Evolutionary conservation across 1,140 invertebrate species (phyloP), one percentile per base, ranked within the genome.

Genomic region (Rhyzopertha dominica): DNA sequence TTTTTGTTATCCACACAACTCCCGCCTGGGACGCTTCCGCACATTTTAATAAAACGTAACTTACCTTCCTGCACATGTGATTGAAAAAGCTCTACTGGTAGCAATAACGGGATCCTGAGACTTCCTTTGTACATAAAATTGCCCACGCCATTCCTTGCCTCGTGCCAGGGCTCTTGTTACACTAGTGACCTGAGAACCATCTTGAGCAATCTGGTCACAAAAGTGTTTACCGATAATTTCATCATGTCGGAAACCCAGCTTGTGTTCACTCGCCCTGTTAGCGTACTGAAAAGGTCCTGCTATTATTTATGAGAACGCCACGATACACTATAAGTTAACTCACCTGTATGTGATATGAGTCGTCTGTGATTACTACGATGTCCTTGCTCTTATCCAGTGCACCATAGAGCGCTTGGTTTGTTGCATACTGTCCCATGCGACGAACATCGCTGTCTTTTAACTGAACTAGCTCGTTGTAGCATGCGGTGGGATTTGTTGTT

Each of bases 71-170:
- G 73, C 72, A 55, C 74, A 74, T 37, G 76, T 77, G 43, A 87
- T 80, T 2, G 86, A 79, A 43, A 83, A 75, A 8, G 85, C 83
- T 47, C 80, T 75, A 44, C 85, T 87, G 26, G 84, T 82, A 45
- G 89, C 76, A 20, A 81, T 78, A n/a, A 92, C 73, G n/a, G 77
- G 78, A 43, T 91, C 90, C 26, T 83, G 80, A 31, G 78, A 81
- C 71, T 92, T 87, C 59, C 87, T 78, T 35, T 81, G 78, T 58
- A 88, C 82, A 51, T 84, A 82, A 48, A 92, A 78, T 24, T 84
- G 82, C 18, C 90, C 90, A 65, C 91, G 87, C 79, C 90, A 95
- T 67, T 90, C 85, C 46, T 84, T 79, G 20, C 87, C 87, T 55
- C 80, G 80, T 23, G 80, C 74, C 22, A 90, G 69, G 42, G 82